These are phyloP conservation scores for Sceloporus undulatus DNA, from an alignment of 2,113 vertebrate species.

Conservation along the genomic window DNA sequence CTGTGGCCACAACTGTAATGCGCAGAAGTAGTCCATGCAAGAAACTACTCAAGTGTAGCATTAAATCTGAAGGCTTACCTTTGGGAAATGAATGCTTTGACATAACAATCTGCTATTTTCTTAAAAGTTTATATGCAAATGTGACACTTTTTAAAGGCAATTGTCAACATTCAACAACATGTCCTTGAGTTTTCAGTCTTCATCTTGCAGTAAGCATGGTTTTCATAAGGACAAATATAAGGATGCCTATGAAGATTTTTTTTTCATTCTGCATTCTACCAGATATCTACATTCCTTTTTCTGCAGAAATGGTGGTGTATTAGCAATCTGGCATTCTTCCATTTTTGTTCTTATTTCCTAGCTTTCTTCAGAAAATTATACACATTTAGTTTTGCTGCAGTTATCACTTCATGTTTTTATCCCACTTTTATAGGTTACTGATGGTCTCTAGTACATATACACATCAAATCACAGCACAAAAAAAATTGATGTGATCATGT, in stretches of 20 bases:
- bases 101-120: conserved; percentile 6
- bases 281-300: neutral
- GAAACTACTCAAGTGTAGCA: conserved; percentile 31
- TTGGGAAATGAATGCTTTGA: conserved; percentile 19
- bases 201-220: neutral
- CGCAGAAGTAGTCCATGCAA: conserved; percentile 35
- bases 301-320: neutral
- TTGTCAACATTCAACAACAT: neutral
- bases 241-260: neutral
- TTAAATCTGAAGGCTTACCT: conserved; percentile 25
- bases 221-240: neutral
- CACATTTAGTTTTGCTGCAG: neutral
- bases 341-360: neutral
- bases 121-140: neutral
- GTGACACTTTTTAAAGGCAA: neutral
- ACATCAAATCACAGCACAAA: neutral
- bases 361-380: neutral
- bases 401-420: neutral
- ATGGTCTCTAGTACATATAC: too few species aligned
- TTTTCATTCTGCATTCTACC: neutral
- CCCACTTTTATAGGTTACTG: neutral
- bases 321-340: neutral
- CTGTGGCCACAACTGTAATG: conserved; percentile 39
- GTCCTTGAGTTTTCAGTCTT: neutral
- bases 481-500: neutral